These are phyloP conservation scores for Cairina moschata DNA, from an alignment of 2,113 vertebrate species.

Conservation along the genomic window DNA sequence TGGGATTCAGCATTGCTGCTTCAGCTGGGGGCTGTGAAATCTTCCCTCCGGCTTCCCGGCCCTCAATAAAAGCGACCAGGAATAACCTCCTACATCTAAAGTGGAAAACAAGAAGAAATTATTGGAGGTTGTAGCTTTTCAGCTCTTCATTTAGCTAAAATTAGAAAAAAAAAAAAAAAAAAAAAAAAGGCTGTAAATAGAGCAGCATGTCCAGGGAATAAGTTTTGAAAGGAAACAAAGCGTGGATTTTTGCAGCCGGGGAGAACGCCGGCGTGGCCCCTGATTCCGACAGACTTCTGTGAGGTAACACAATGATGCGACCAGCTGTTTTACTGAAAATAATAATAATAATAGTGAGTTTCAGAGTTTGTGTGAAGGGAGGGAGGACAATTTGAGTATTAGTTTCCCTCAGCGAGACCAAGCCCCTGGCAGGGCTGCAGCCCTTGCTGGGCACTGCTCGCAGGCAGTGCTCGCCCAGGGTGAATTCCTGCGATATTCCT, in stretches of 20 bases:
- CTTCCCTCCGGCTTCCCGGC: neutral
- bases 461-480: neutral
- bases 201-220: neutral
- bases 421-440: neutral
- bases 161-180: neutral
- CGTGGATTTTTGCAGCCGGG: neutral
- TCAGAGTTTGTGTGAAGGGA: neutral
- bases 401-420: neutral
- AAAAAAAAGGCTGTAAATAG: neutral
- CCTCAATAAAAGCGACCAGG: neutral
- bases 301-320: too few species aligned
- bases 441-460: neutral
- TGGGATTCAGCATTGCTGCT: neutral
- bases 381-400: neutral
- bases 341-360: too few species aligned
- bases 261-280: accelerated
- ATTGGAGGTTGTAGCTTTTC: neutral
- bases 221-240: neutral
- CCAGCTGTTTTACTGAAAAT: neutral
- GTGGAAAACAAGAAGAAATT: neutral
- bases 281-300: neutral
- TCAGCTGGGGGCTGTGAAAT: neutral
- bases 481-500: neutral
- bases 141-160: neutral
- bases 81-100: neutral